These are phyloP conservation scores for Heliconius hortense DNA, from an alignment of 2,888 invertebrate species.

Conservation along the genomic window DNA sequence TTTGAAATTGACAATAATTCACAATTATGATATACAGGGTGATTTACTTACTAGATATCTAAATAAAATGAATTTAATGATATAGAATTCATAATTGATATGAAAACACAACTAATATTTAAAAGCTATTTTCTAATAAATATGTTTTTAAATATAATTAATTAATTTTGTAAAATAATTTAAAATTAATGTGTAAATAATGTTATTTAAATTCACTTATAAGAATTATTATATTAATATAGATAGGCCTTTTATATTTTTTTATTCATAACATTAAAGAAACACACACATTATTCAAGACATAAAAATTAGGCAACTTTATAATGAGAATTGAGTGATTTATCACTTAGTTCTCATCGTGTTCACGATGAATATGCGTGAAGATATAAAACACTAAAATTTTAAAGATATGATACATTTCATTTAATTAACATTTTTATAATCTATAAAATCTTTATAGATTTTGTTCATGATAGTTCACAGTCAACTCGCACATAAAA, in stretches of 20 bases:
- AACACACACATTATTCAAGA: slow-evolving; percentile 7
- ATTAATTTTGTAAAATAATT: not conserved
- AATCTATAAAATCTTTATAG: not conserved
- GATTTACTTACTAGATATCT: slow-evolving; percentile 14
- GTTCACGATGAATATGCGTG: not conserved
- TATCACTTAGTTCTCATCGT: not conserved
- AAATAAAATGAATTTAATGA: not conserved
- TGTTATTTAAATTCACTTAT: not conserved
- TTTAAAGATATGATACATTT: slow-evolving; percentile 27
- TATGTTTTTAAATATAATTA: not conserved
- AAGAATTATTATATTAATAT: not conserved
- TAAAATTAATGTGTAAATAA: not conserved
- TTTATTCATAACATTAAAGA: not conserved
- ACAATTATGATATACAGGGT: slow-evolving; percentile 25
- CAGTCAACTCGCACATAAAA: slow-evolving; percentile 35
- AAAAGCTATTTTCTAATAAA: not conserved
- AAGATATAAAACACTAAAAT: slow-evolving; percentile 15
- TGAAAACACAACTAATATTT: not conserved
- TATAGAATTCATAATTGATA: not conserved
- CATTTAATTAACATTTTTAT: slow-evolving; percentile 12
- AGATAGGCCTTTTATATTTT: slow-evolving; percentile 9
- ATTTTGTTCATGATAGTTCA: not conserved
- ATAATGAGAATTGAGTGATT: not conserved
- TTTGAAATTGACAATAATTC: slow-evolving; percentile 62
- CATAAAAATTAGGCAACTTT: slow-evolving; percentile 1